A percentile compares a stretch with the other conserved stretches of the same genome.
Evolutionary conservation across 2,113 vertebrate species (phyloP).

Genomic region (Fulmarus glacialis): DNA sequence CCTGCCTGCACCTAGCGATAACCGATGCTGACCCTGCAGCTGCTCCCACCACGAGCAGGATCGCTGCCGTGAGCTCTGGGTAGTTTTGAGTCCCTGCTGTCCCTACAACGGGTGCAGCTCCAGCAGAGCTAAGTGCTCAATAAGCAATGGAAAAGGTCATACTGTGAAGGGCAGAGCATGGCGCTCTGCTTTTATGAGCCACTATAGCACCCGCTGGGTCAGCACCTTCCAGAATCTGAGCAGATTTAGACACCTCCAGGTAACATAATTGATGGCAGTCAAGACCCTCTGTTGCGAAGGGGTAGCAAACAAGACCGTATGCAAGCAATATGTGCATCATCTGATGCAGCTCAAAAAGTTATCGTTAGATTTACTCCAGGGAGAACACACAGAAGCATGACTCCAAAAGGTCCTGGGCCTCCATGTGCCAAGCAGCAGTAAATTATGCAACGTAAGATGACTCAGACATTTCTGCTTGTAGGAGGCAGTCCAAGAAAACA

Average conservation of each 20-base stretch:
- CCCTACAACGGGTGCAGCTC: neutral
- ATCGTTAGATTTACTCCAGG: neutral
- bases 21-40: neutral
- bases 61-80: fast-evolving
- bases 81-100: neutral
- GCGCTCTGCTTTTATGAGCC: neutral
- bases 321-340: fast-evolving
- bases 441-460: neutral
- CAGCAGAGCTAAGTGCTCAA: neutral
- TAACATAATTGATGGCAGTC: neutral
- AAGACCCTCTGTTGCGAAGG: neutral
- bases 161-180: neutral
- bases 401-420: neutral
- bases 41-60: neutral
- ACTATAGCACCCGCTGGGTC: fast-evolving
- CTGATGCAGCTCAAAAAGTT: neutral
- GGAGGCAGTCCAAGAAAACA: neutral
- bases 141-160: neutral
- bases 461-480: neutral
- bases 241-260: neutral
- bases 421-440: neutral
- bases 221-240: neutral
- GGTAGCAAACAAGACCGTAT: fast-evolving
- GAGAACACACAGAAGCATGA: neutral
- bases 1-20: neutral